Percentiles rank a stretch among this genome's conserved stretches.
Evolutionary conservation across 2,888 invertebrate species (phyloP).

Genomic region (Drosophila setosimentum): DNA sequence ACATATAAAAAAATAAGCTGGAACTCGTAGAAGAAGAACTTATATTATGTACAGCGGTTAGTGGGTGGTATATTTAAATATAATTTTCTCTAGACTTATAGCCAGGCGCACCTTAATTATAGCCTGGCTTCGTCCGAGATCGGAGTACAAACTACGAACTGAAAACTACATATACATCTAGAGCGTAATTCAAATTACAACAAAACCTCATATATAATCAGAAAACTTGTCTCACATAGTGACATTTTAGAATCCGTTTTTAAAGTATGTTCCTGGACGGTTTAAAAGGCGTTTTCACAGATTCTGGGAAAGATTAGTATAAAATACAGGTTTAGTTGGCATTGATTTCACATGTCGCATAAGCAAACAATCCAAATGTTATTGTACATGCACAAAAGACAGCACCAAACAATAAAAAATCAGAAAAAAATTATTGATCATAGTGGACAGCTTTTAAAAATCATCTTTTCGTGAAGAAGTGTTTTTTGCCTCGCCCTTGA

Average conservation of each 20-base stretch:
- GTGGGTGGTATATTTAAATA: not conserved
- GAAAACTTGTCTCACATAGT: not conserved
- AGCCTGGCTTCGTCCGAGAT: not conserved
- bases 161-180: not conserved
- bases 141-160: not conserved
- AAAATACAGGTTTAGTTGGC: not conserved
- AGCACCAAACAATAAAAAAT: not conserved
- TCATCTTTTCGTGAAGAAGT: not conserved
- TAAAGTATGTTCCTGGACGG: not conserved
- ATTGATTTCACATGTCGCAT: not conserved
- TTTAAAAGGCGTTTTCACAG: not conserved
- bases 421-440: not conserved
- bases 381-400: not conserved
- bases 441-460: not conserved
- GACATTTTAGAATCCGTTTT: not conserved
- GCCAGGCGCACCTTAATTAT: not conserved
- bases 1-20: not conserved
- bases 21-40: not conserved
- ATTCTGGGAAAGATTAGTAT: not conserved
- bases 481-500: not conserved
- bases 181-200: not conserved
- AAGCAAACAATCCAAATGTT: not conserved
- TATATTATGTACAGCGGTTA: not conserved
- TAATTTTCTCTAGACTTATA: not conserved
- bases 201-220: not conserved